A percentile compares a stretch with the other conserved stretches of the same genome.
Evolutionary conservation across 2,888 invertebrate genomes (phyloP).

Genomic region (Sipha maydis): DNA sequence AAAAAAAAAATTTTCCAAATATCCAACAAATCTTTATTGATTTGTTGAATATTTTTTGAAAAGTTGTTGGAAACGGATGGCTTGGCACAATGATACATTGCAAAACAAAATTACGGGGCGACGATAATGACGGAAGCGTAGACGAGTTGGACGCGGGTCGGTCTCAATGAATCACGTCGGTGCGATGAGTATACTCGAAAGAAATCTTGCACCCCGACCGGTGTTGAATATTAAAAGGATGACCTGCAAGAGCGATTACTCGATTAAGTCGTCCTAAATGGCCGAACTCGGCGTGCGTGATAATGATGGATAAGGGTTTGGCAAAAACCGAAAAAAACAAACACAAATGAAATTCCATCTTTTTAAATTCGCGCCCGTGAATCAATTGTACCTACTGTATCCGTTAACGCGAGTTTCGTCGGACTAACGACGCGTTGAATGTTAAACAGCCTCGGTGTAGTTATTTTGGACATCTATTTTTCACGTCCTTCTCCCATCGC

Average conservation of each 20-base stretch:
- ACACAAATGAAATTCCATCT: neutral
- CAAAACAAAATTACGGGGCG: neutral
- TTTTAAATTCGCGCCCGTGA: constrained; percentile 4
- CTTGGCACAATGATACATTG: constrained; percentile 53
- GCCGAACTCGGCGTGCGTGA: neutral
- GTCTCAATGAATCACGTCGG: constrained; percentile 51
- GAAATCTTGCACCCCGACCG: constrained; percentile 24
- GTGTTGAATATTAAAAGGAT: constrained; percentile 52
- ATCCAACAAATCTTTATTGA: too few species aligned
- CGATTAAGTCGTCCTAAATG: constrained; percentile 28
- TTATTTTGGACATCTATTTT: constrained; percentile 23
- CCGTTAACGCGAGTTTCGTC: constrained; percentile 14
- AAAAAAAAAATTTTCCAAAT: too few species aligned
- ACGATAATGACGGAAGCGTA: constrained; percentile 23
- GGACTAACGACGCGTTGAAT: neutral
- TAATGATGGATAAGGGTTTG: constrained; percentile 14
- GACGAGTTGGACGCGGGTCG: neutral
- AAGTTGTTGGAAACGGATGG: neutral
- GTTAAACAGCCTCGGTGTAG: neutral
- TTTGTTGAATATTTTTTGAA: constrained; percentile 2
- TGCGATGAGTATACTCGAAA: constrained; percentile 5
- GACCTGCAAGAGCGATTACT: constrained; percentile 36
- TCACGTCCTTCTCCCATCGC: neutral
- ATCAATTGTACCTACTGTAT: constrained; percentile 12
- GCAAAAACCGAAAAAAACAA: neutral